These are phyloP conservation scores for Chelonus formosanus DNA, from an alignment of 2,888 invertebrate species.

Conservation along the genomic window DNA sequence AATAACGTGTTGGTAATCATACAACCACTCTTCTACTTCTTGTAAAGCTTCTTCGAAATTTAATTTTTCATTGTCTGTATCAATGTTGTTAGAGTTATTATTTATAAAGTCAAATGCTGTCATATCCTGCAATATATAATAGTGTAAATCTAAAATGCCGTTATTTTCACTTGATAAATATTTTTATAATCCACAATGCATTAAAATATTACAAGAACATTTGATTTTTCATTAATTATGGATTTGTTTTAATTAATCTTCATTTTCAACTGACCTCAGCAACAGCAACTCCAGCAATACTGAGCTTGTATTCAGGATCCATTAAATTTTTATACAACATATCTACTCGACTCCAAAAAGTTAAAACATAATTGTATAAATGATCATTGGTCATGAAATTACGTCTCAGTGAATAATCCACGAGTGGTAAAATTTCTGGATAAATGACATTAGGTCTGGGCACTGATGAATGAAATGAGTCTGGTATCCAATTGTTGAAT, in stretches of 20 bases:
- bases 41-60: background rate
- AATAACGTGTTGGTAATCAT: background rate
- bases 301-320: background rate
- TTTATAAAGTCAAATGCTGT: no score
- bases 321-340: background rate
- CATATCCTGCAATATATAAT: background rate
- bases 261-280: background rate
- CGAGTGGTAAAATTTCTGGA: background rate
- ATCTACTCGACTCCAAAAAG: background rate
- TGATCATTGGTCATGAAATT: no score
- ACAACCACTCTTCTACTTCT: background rate
- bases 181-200: no score
- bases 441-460: background rate
- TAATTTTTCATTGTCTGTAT: background rate
- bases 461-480: no score
- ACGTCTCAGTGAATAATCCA: background rate
- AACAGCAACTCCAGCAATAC: background rate
- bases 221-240: no score
- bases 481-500: no score
- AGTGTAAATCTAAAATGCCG: no score
- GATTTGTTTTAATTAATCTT: background rate
- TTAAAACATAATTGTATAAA: no score
- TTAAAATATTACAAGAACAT: no score
- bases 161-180: no score
- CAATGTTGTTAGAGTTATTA: background rate